A percentile compares a stretch with the other conserved stretches of the same genome.
Conservation (phyloP, 1,140 invertebrate species). For the Sinonovacula constricta region DNA sequence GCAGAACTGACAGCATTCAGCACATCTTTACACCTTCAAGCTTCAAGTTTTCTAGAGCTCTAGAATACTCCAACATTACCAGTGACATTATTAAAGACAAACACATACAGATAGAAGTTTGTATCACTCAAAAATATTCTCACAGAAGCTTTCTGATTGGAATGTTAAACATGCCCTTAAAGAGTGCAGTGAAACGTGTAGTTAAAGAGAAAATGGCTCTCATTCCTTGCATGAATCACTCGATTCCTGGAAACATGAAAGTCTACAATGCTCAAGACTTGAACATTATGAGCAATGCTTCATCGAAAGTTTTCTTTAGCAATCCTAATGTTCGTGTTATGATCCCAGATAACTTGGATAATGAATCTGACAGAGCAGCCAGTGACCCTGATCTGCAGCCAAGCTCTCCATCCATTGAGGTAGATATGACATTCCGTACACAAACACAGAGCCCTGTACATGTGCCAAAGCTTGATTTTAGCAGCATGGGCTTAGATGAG, state of each 20-base stretch:
- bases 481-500: constrained; percentile 16
- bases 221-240: constrained; percentile 72
- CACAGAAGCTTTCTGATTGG: constrained; percentile 69
- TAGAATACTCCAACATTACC: constrained; percentile 70
- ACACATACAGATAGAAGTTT: constrained; percentile 71
- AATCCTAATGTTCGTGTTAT: constrained; percentile 61
- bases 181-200: constrained; percentile 69
- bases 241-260: constrained; percentile 73
- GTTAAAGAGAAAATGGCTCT: constrained; percentile 70
- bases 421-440: constrained; percentile 28
- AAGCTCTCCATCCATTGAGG: constrained; percentile 29
- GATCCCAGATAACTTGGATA: constrained; percentile 50
- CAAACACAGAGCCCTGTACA: constrained; percentile 16
- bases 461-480: constrained; percentile 44
- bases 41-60: constrained; percentile 71
- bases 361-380: constrained; percentile 50
- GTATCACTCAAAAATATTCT: constrained; percentile 72
- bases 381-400: constrained; percentile 61
- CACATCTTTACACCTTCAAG: constrained; percentile 71
- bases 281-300: constrained; percentile 52
- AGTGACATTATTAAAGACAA: constrained; percentile 59
- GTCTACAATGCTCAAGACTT: constrained; percentile 70
- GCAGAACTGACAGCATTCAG: constrained; percentile 53
- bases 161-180: constrained; percentile 68
- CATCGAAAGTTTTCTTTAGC: constrained; percentile 58